Percentiles rank a stretch among this genome's conserved stretches.
Conservation (phyloP, 2,797 vertebrate genomes). For the Tympanoctomys barrerae region DNA sequence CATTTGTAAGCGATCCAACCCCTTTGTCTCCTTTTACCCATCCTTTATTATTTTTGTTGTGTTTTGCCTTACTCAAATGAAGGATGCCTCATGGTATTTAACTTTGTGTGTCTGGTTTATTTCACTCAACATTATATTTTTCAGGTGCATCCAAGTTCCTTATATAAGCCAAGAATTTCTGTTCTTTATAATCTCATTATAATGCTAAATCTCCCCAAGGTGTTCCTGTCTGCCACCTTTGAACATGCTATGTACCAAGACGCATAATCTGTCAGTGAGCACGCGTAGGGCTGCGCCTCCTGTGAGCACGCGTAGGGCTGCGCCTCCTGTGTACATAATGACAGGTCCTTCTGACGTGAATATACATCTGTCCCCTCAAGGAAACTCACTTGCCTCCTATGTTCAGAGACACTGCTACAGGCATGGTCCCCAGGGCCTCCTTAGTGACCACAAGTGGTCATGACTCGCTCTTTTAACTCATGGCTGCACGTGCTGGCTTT, state of each 20-base stretch:
- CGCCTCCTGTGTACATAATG: not conserved
- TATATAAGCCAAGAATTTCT: not conserved
- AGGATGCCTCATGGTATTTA: not conserved
- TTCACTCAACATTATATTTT: not conserved
- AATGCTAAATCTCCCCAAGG: not conserved
- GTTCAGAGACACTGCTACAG: not conserved
- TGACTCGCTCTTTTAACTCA: not conserved
- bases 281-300: not conserved
- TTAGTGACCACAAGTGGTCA: not conserved
- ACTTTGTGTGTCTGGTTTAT: not conserved
- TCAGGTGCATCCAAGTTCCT: not conserved
- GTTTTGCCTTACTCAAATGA: not conserved
- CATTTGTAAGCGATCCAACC: not conserved
- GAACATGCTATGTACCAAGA: not conserved
- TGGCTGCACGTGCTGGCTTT: not conserved
- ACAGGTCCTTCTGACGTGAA: not conserved
- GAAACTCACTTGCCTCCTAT: not conserved
- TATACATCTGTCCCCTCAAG: not conserved
- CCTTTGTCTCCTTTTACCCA: not conserved
- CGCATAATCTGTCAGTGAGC: not conserved
- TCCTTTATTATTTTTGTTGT: not conserved
- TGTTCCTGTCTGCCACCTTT: not conserved
- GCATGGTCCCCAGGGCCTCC: not conserved
- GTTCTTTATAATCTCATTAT: not conserved
- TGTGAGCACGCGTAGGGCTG: not conserved